Conservation (phyloP, 64 coral and sea anemone genomes). For the Pocillopora damicornis region DNA sequence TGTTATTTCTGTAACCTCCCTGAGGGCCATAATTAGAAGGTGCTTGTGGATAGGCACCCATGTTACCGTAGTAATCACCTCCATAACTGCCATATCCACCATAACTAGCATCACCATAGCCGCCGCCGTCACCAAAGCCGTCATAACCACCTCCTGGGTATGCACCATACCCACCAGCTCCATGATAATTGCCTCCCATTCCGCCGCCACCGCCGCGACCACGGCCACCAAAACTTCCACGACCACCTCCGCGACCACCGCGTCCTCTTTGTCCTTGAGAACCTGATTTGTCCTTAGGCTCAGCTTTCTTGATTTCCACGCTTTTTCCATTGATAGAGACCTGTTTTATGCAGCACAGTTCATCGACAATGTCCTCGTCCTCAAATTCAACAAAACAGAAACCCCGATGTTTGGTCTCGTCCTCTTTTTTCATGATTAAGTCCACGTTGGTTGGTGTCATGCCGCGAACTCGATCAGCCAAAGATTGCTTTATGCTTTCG, state of each 20-base stretch:
- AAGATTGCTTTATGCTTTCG: conserved; percentile 43
- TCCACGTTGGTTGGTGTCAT: conserved; percentile 32
- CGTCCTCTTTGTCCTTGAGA: conserved; percentile 20
- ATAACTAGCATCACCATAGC: background rate
- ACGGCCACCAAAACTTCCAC: conserved; percentile 20
- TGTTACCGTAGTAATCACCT: conserved; percentile 5
- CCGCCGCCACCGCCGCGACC: conserved; percentile 44
- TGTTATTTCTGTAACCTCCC: conserved; percentile 6
- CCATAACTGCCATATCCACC: background rate
- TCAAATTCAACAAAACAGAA: conserved; percentile 90
- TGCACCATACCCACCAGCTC: conserved; percentile 37
- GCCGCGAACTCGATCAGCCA: conserved; percentile 48
- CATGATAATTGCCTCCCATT: background rate
- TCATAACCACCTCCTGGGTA: conserved; percentile 27
- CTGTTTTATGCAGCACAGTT: conserved; percentile 81
- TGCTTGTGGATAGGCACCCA: conserved; percentile 61
- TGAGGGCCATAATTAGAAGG: conserved; percentile 62
- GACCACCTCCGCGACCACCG: conserved; percentile 45
- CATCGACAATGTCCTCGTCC: conserved; percentile 77
- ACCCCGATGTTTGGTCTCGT: conserved; percentile 49
- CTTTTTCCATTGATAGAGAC: conserved; percentile 62
- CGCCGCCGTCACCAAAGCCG: background rate
- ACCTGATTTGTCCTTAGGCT: conserved; percentile 53
- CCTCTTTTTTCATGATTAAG: conserved; percentile 71
- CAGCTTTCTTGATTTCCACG: conserved; percentile 93